A percentile compares a stretch with the other conserved stretches of the same genome.
These are phyloP conservation scores for Tragopan temminckii DNA, from an alignment of 2,797 vertebrate species.

Conservation along the genomic window DNA sequence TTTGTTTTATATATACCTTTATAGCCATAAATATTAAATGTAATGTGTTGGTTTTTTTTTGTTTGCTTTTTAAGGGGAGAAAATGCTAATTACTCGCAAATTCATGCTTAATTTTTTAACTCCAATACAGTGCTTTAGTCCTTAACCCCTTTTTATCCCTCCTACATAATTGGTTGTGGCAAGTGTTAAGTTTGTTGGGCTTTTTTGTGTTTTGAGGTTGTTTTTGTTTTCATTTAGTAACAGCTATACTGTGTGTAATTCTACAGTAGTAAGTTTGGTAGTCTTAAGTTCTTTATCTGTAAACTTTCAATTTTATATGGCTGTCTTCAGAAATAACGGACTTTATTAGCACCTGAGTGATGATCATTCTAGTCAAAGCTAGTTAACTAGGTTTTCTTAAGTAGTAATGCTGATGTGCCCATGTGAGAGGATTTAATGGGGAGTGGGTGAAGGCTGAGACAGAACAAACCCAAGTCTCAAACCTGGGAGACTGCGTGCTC, in stretches of 20 bases:
- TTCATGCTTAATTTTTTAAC: neutral
- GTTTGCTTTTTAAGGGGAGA: neutral
- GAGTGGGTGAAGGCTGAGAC: neutral
- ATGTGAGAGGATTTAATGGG: neutral
- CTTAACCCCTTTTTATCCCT: neutral
- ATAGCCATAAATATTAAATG: neutral
- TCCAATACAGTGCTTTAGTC: neutral
- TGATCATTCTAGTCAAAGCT: neutral
- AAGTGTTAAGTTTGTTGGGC: neutral
- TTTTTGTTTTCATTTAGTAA: neutral
- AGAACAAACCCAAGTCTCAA: neutral
- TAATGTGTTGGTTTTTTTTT: neutral
- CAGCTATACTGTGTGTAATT: neutral
- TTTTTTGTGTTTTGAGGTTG: neutral
- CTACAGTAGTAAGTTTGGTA: neutral
- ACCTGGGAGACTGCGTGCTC: neutral
- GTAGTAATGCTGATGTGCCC: neutral
- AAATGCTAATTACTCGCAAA: neutral
- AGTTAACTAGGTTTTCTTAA: neutral
- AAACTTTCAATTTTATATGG: neutral
- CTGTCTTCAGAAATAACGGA: neutral
- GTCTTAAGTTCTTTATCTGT: neutral
- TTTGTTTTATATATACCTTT: neutral
- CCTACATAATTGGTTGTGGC: fast-evolving
- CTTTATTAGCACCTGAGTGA: neutral